Conservation (phyloP, 2,797 vertebrate genomes). For the Jordanella pulchra region DNA sequence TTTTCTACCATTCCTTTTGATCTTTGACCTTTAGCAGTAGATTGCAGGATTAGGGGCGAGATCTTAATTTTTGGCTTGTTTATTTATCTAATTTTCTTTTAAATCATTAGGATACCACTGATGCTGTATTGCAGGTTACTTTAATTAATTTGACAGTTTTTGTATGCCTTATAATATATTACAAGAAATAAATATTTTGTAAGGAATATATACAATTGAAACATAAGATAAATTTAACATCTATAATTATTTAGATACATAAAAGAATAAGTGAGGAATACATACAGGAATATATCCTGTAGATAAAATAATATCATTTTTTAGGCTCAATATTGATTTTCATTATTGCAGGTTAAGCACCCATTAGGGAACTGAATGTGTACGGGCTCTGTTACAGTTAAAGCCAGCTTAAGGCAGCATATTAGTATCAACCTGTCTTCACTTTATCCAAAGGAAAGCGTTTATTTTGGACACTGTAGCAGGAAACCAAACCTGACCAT, state of each 20-base stretch:
- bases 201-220: no score
- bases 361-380: background rate
- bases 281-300: background rate
- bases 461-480: background rate
- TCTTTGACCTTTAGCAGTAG: background rate
- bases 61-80: background rate
- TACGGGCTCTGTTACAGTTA: background rate
- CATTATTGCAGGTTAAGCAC: background rate
- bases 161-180: no score
- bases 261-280: background rate
- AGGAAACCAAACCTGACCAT: background rate
- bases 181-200: no score
- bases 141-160: no score
- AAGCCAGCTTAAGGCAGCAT: background rate
- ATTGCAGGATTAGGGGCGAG: background rate
- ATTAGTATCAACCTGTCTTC: background rate
- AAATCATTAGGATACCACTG: background rate
- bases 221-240: background rate
- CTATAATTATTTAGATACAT: background rate
- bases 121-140: background rate
- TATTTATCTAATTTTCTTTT: background rate
- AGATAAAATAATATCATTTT: background rate
- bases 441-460: background rate
- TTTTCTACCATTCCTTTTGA: background rate
- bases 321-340: background rate